Conservation (phyloP, 1,140 invertebrate genomes). For the Stratiolaelaps scimitus region DNA sequence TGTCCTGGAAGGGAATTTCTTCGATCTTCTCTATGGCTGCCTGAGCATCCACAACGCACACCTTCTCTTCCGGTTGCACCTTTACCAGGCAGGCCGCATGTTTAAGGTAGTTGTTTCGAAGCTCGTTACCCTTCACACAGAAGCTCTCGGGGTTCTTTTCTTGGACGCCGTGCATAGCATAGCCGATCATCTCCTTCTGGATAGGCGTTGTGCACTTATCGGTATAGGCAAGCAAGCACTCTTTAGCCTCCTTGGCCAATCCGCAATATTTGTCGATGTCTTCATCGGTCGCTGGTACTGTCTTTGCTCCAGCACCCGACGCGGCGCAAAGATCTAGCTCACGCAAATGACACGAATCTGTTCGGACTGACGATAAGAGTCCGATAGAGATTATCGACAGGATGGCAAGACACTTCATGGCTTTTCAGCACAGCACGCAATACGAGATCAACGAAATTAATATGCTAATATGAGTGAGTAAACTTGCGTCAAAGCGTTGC, state of each 20-base stretch:
- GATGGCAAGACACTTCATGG: no score
- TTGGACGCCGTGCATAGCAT: background rate
- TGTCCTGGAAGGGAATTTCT: background rate
- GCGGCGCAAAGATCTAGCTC: conserved; percentile 36
- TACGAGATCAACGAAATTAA: no score
- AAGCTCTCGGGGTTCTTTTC: conserved; percentile 37
- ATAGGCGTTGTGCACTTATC: conserved; percentile 37
- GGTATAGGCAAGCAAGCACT: conserved; percentile 34
- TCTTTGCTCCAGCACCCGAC: background rate
- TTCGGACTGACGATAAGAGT: no score
- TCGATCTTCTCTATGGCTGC: background rate
- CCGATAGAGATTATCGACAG: no score
- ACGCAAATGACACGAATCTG: conserved; percentile 35
- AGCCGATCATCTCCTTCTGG: conserved; percentile 36
- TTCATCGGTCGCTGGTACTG: background rate
- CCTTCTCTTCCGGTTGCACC: conserved; percentile 9
- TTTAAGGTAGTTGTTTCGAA: conserved; percentile 31
- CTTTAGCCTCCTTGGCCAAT: conserved; percentile 30
- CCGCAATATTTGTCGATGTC: conserved; percentile 5
- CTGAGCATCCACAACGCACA: background rate
- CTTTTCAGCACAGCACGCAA: no score
- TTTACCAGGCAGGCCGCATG: conserved; percentile 32
- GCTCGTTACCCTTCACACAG: conserved; percentile 30
- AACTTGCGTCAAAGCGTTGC: no score
- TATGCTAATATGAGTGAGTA: no score